Evolutionary conservation across 2,888 invertebrate genomes (phyloP).

Genomic region (Apotomis turbidana): DNA sequence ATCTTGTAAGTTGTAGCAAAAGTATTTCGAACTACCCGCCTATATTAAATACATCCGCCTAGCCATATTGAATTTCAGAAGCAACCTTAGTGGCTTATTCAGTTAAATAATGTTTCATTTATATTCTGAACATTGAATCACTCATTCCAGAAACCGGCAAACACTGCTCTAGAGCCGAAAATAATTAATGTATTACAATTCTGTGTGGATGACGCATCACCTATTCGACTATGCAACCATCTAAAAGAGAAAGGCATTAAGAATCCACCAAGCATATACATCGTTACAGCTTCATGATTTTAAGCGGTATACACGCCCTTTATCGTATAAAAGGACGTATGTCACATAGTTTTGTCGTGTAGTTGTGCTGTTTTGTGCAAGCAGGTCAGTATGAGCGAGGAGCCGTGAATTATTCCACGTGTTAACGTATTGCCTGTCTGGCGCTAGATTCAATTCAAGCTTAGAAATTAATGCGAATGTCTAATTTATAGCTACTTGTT

Average conservation of each 20-base stretch:
- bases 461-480: conserved; percentile 37
- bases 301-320: background rate
- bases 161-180: conserved; percentile 13
- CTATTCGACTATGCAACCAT: conserved; percentile 27
- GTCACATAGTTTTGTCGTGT: background rate
- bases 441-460: conserved; percentile 39
- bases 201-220: conserved; percentile 34
- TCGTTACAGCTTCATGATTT: conserved; percentile 10
- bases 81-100: background rate
- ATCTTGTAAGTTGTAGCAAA: too few species aligned
- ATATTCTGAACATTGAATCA: conserved; percentile 7
- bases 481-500: conserved; percentile 36
- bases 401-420: conserved; percentile 34
- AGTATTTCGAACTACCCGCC: too few species aligned
- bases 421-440: conserved; percentile 41
- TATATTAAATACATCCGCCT: too few species aligned
- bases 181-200: conserved; percentile 34
- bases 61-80: too few species aligned
- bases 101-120: background rate
- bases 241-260: conserved; percentile 8
- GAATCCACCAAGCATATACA: conserved; percentile 5
- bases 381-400: conserved; percentile 4
- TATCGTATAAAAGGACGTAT: background rate
- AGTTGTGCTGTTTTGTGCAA: background rate
- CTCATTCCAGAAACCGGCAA: conserved; percentile 9